phyloP scores from a whole-genome alignment of 2,113 vertebrate genomes.

The Myotis yumanensis region DNA sequence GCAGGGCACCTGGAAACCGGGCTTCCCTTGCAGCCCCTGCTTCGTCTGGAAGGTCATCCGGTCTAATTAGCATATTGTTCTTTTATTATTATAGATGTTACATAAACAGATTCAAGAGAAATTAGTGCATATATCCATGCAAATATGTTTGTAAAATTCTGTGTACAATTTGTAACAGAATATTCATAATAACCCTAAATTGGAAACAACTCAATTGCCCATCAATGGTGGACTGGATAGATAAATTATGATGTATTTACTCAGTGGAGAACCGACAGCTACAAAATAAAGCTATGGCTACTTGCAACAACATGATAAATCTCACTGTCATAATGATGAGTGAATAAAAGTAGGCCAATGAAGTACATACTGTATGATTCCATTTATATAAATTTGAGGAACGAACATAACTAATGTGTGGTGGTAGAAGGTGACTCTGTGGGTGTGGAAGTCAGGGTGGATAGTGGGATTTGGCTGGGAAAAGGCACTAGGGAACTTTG shows the following conservation, averaged over 20 bases:
- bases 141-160: background rate
- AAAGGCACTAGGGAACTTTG: background rate
- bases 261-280: background rate
- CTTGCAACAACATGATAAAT: too few species aligned
- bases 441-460: fast-evolving
- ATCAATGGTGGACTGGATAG: background rate
- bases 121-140: background rate
- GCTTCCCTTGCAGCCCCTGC: too few species aligned
- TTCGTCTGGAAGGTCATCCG: too few species aligned
- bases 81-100: background rate
- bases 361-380: background rate
- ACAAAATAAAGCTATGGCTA: background rate
- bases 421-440: background rate
- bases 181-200: background rate
- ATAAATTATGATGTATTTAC: background rate
- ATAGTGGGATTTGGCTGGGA: background rate
- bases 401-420: background rate
- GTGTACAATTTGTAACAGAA: background rate
- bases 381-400: background rate
- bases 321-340: background rate
- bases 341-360: background rate
- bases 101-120: background rate
- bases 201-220: background rate
- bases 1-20: too few species aligned
- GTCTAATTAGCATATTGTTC: too few species aligned